Base-by-base conservation (phyloP, 2,113 vertebrate genomes). In the Periophthalmus modestus region DNA sequence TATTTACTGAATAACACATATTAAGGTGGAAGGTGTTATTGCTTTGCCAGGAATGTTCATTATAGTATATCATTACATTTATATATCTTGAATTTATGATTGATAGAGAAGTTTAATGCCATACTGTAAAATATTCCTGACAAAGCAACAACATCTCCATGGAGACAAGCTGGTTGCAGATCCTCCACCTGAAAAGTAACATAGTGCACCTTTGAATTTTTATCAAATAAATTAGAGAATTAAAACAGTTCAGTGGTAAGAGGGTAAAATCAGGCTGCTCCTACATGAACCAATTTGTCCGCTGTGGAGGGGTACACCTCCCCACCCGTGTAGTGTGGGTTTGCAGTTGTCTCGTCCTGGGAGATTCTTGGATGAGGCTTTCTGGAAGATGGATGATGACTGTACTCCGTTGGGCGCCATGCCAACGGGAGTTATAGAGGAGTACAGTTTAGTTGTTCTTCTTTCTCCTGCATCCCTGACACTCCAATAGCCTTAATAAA, bases 301-400 rank as follows among this genome's bases (percentile, higher is more conserved):
- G 43, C 36, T 52, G 46, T n/a, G 65, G 59, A 34, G 71, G 66
- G 18, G n/a, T 18, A 61, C 71, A 65, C 16, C 67, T 70, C 73
- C 66, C 43, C 50, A 16, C 77, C 74, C 58, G 61, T 24, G 75
- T 58, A 66, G 76, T 52, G 57, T 62, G 58, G 59, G 16, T 55
- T 34, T 23, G 47, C 66, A 65, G 74, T 73, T 16, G 52, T 54
- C 72, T 18, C 57, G 52, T 48, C 72, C 78, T 50, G 9, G 48
- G 69, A 65, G 72, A 75, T 69, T 75, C 47, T 19, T 13, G 47
- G 43, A 7, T 43, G 68, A 66, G 43, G 74, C 62, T 67, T 75
- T 28, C 50, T 76, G 68, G 76, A 77, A 72, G 70, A 73, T 65
- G 14, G 76, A 79, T 77, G 57, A 57, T 43, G 23, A 3, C 59